Conservation (phyloP, 2,888 invertebrate species). For the Nipponacmea schrenckii region DNA sequence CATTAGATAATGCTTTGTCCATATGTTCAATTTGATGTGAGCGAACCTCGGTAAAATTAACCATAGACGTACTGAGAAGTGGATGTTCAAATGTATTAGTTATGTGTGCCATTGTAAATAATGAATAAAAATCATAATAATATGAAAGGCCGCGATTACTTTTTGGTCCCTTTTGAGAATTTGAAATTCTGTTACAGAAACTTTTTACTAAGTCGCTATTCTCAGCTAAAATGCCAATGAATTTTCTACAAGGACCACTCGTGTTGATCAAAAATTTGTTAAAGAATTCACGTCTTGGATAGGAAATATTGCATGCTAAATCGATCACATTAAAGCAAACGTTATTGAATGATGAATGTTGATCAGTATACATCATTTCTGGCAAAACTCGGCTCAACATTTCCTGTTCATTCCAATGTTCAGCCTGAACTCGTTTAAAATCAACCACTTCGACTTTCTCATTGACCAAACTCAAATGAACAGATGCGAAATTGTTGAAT, state of each 20-base stretch:
- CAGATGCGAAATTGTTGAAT: conserved; percentile 1
- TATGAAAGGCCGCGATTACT: neutral
- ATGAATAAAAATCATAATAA: conserved; percentile 4
- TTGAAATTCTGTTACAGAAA: neutral
- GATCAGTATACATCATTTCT: neutral
- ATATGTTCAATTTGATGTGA: conserved; percentile 9
- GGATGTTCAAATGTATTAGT: neutral
- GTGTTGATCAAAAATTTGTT: neutral
- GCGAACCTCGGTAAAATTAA: conserved; percentile 9
- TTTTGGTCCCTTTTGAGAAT: neutral
- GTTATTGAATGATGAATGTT: neutral
- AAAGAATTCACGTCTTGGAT: conserved; percentile 3
- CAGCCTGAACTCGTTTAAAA: conserved; percentile 19
- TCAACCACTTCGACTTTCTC: conserved; percentile 1
- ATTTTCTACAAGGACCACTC: neutral
- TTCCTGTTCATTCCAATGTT: conserved; percentile 12
- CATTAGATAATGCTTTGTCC: conserved; percentile 15
- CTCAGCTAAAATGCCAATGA: neutral
- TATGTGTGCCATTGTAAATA: neutral
- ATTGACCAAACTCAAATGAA: neutral
- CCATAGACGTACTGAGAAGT: conserved; percentile 3
- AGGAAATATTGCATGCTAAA: conserved; percentile 17
- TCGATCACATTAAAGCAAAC: conserved; percentile 17
- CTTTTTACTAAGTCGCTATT: neutral
- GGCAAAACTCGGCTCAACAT: conserved; percentile 9